A percentile compares a stretch with the other conserved stretches of the same genome.
These are phyloP conservation scores for Lasioglossum vierecki DNA, from an alignment of 2,888 invertebrate species.

Conservation along the genomic window DNA sequence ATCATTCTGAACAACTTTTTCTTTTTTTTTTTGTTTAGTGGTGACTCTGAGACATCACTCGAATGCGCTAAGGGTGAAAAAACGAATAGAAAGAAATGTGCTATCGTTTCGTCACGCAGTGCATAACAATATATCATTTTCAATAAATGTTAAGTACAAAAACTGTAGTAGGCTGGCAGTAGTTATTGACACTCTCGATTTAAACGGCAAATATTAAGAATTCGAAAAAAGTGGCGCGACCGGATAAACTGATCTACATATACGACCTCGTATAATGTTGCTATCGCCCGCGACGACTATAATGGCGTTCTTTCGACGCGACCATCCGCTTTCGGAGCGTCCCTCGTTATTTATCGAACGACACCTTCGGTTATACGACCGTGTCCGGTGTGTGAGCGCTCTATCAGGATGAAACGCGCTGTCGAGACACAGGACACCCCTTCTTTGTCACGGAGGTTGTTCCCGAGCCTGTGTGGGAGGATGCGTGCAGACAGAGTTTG, in stretches of 20 bases:
- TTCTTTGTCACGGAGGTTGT: neutral
- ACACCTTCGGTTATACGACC: slow-evolving; percentile 30
- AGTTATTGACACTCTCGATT: too few relatives aligned
- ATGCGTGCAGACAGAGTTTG: neutral
- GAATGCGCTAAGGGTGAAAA: too few relatives aligned
- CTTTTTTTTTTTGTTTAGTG: too few relatives aligned
- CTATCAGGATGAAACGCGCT: slow-evolving; percentile 23
- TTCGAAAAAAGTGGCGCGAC: slow-evolving; percentile 9
- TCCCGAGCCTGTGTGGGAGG: neutral
- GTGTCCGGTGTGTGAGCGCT: slow-evolving; percentile 20
- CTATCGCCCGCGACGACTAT: slow-evolving; percentile 21
- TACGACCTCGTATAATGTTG: slow-evolving; percentile 52
- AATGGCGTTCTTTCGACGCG: slow-evolving; percentile 53
- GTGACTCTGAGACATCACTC: too few relatives aligned
- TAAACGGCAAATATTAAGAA: too few relatives aligned
- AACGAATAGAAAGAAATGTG: too few relatives aligned
- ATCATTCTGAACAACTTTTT: too few relatives aligned
- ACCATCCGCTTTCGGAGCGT: slow-evolving; percentile 37
- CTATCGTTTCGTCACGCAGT: too few relatives aligned
- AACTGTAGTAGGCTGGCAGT: too few relatives aligned
- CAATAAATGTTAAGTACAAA: too few relatives aligned
- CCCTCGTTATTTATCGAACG: slow-evolving; percentile 63
- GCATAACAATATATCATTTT: too few relatives aligned
- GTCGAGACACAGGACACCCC: neutral
- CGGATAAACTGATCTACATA: slow-evolving; percentile 56